phyloP scores from a whole-genome alignment of 2,888 invertebrate species.

The Himalopsyche tibetana region DNA sequence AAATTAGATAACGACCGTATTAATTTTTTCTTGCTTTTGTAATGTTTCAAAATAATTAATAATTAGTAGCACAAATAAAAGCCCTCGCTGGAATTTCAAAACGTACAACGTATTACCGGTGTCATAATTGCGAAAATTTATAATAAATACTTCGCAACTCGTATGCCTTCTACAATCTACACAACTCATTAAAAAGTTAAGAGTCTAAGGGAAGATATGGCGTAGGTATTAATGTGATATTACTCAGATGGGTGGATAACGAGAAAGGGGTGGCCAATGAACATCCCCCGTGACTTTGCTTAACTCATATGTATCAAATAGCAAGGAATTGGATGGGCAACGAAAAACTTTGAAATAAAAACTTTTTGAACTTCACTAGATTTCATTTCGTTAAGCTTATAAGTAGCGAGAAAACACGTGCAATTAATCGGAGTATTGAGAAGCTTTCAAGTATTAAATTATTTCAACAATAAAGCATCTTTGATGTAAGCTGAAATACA shows the following conservation, averaged over 20 bases:
- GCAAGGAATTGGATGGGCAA: conserved; percentile 24
- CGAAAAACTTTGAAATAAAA: conserved; percentile 13
- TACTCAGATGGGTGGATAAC: conserved; percentile 36
- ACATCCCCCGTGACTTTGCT: background rate
- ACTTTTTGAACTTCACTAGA: background rate
- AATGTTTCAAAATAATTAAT: no score
- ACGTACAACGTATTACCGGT: background rate
- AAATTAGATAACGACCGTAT: no score
- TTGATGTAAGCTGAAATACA: no score
- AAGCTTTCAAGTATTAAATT: background rate
- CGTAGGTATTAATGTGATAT: conserved; percentile 50
- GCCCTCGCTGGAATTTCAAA: background rate
- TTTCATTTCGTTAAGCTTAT: background rate
- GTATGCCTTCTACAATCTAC: background rate
- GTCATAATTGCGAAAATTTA: conserved; percentile 1
- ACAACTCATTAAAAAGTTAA: conserved; percentile 58
- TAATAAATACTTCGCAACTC: conserved; percentile 5
- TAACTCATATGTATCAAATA: background rate
- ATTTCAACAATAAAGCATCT: no score
- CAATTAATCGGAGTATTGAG: background rate
- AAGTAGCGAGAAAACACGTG: background rate
- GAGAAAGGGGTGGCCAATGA: background rate
- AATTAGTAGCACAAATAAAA: background rate
- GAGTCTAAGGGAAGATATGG: conserved; percentile 51
- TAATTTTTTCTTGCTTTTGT: no score